Conservation (phyloP, 2,888 invertebrate genomes). For the Zele albiditarsus region DNA sequence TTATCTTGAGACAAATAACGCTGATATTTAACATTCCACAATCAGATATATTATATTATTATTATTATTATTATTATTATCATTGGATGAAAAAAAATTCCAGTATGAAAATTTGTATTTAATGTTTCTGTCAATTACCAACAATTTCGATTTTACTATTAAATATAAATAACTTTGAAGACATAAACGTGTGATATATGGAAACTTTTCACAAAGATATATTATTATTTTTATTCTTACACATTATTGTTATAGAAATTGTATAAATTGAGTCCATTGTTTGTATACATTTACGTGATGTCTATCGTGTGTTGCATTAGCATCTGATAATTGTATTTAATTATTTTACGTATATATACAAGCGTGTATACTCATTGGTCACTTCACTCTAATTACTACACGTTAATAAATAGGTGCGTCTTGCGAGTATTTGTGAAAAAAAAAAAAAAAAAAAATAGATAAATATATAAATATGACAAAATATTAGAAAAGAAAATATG, state of each 20-base stretch:
- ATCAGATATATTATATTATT: background rate
- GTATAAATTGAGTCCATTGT: background rate
- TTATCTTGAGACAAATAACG: background rate
- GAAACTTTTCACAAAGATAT: background rate
- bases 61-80: no score
- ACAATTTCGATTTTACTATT: no score
- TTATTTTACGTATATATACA: background rate
- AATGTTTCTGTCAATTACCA: no score
- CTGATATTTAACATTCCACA: background rate
- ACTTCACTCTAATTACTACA: constrained; percentile 1
- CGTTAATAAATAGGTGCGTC: constrained; percentile 20
- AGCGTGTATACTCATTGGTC: background rate
- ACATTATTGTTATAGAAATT: background rate
- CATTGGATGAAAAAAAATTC: background rate
- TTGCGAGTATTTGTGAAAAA: background rate
- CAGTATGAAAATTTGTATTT: no score
- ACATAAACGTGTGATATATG: no score
- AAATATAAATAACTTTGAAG: no score
- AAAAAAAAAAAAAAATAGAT: background rate
- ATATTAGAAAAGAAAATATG: background rate
- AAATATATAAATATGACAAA: no score
- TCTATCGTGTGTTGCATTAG: background rate
- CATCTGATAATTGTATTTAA: constrained; percentile 24
- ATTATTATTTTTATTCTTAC: background rate
- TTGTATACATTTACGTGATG: background rate